A percentile compares a stretch with the other conserved stretches of the same genome.
These are phyloP conservation scores for Siniperca knerii DNA, from an alignment of 2,113 vertebrate species.

Conservation along the genomic window DNA sequence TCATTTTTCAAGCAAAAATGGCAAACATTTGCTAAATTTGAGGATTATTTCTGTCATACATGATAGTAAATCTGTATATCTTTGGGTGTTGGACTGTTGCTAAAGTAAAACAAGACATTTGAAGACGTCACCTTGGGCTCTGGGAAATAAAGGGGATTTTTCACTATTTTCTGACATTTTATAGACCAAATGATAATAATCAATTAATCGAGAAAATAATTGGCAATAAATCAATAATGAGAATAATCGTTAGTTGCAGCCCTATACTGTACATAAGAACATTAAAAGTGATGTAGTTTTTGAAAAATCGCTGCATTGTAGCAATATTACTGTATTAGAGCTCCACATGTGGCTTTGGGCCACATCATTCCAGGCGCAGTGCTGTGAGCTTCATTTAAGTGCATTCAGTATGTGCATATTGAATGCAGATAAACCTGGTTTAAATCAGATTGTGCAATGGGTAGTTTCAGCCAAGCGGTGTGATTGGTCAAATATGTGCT, in stretches of 20 bases:
- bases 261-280: not conserved
- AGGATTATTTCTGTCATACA: not conserved
- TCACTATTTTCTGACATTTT: not conserved
- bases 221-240: not conserved
- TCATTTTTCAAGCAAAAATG: too few species aligned
- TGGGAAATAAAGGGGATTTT: too few species aligned
- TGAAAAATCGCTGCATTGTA: not conserved
- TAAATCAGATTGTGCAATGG: slow-evolving; percentile 8
- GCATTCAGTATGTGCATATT: not conserved
- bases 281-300: not conserved
- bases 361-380: not conserved
- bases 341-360: not conserved
- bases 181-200: not conserved
- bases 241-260: not conserved
- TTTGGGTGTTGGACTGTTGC: not conserved
- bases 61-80: not conserved
- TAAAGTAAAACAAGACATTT: not conserved
- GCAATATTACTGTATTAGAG: not conserved
- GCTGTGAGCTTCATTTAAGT: not conserved
- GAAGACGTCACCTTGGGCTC: not conserved
- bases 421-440: not conserved
- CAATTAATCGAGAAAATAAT: not conserved
- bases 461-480: not conserved
- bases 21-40: not conserved
- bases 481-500: not conserved